A percentile compares a stretch with the other conserved stretches of the same genome.
Evolutionary conservation across 2,113 vertebrate genomes (phyloP).

Genomic region (Bubo scandiacus): DNA sequence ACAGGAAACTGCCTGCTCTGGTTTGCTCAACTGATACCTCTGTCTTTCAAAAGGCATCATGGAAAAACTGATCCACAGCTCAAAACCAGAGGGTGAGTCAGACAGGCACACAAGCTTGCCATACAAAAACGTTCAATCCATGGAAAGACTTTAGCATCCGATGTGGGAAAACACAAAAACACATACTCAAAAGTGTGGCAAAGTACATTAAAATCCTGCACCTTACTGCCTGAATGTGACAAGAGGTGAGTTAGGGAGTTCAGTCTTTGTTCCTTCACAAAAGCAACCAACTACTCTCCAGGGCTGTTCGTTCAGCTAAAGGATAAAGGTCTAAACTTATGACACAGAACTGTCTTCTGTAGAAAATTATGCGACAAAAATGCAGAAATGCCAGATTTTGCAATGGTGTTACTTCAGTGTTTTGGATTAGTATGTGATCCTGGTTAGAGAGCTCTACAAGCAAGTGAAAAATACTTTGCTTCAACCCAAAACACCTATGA

Average conservation of each 20-base stretch:
- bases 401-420: neutral
- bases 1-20: slow-evolving; percentile 76
- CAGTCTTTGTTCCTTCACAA: neutral
- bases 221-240: neutral
- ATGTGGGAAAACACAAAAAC: neutral
- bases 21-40: slow-evolving; percentile 54
- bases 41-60: slow-evolving; percentile 8
- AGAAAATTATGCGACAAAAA: neutral
- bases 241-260: neutral
- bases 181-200: neutral
- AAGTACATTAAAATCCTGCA: neutral
- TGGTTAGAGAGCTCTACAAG: neutral
- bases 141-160: neutral
- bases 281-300: neutral
- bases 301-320: neutral
- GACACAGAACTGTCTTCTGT: neutral
- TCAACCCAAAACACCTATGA: neutral
- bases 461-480: neutral
- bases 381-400: neutral
- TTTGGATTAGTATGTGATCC: neutral
- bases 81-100: neutral
- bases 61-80: slow-evolving; percentile 3
- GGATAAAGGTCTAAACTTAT: neutral
- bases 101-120: neutral
- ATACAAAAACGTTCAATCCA: neutral